Evolutionary conservation across 1,140 invertebrate species (phyloP), one percentile per base, ranked within the genome.

Genomic region (Scylla paramamosain): DNA sequence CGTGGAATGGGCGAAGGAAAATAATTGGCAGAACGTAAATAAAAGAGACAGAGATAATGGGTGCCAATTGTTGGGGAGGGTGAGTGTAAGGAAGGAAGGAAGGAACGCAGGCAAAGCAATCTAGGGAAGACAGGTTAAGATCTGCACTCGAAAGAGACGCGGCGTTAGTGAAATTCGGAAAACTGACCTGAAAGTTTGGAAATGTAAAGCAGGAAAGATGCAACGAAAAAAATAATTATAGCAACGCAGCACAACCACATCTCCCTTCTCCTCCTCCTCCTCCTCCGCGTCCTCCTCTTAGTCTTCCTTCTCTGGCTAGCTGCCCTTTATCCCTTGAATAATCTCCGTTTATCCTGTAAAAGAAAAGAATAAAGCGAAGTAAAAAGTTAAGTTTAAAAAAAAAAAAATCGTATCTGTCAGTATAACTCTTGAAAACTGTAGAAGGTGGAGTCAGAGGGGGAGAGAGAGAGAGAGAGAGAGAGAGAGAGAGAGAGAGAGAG

Each of bases 341-440:
- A 77, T 77, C 67, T n/a, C 20, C 67, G 20, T n/a, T 77, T n/a
- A 77, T 20, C 67, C 67, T 77, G 3, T 77, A 77, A 77, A n/a
- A n/a, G 67, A 77, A 77, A 77, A 77, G n/a, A 77, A 77, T 77
- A 77, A 77, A 77, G n/a, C 20, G 67, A n/a, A n/a, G 67, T 20
- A 77, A 59, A 59, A 77, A 77, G 25, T 77, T 25, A 77, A 77
- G 67, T 77, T 77, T n/a, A n/a, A 8, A 77, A 77, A 77, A n/a
- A 8, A 77, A 77, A 77, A 77, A 77, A 77, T 77, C 16, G 67
- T 77, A 77, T 77, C 67, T n/a, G 67, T 77, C 67, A 77, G 10
- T 77, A n/a, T 77, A 77, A 77, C 67, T 77, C 67, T 77, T 77
- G 67, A 77, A 77, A 77, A 77, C 25, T 77, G 67, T n/a, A n/a